Base-by-base conservation (phyloP, 2,888 invertebrate species). In the Sepiola atlantica region DNA sequence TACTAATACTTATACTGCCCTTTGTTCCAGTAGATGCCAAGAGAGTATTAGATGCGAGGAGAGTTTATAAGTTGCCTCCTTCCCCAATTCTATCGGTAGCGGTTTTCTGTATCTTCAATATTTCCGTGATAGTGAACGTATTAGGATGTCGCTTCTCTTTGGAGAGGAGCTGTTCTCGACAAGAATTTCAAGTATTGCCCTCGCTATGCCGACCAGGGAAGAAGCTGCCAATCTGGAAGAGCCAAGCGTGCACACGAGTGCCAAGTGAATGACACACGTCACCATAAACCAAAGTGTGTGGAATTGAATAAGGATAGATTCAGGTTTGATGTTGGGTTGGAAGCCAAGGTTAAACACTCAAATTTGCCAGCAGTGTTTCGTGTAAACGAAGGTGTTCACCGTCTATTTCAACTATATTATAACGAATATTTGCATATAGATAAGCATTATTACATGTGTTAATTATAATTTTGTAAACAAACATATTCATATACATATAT, bases 241-340 rank as follows among this genome's bases (percentile, higher is more conserved):
- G n/a, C 77, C 77, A 77, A 77, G 77, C 77, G n/a, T 77, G 77
- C 77, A 32, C 77, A 32, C n/a, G n/a, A 32, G 77, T 77, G 77
- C 77, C 77, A 77, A 77, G 77, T 77, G 77, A 77, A 77, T 77
- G 77, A n/a, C 77, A 77, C 77, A 16, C 77, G 77, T 77, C 77
- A 77, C 77, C 77, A 77, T 77, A 77, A 77, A 77, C 77, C 77
- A 77, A 77, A n/a, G 32, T 77, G 16, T 77, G 12, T 77, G 77
- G 77, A 77, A 77, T 32, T 77, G 77, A 77, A 77, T 77, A n/a
- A 16, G n/a, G 77, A 77, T 12, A 77, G n/a, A 32, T 77, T 77
- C 32, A n/a, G 77, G 77, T 6, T 77, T 77, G n/a, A 77, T 32
- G 32, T 1, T 16, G 77, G 32, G 16, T n/a, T n/a, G 14, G 77